These are phyloP conservation scores for Bellardia bayeri DNA, from an alignment of 2,888 invertebrate genomes.

Conservation along the genomic window DNA sequence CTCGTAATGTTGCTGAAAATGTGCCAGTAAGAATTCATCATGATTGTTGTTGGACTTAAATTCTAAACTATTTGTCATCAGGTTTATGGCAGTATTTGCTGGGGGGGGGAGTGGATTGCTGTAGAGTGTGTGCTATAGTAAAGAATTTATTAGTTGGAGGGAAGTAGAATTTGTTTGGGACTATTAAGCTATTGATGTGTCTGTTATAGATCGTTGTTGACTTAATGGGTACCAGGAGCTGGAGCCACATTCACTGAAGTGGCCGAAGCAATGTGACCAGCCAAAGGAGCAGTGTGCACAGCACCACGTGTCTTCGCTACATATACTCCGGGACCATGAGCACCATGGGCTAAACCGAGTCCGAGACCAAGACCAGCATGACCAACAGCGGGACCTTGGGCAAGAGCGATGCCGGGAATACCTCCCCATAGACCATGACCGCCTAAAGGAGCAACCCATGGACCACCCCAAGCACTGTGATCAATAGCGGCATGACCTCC, in stretches of 20 bases:
- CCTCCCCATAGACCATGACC: slow-evolving; percentile 78
- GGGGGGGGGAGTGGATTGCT: background rate
- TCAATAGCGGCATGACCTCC: slow-evolving; percentile 72
- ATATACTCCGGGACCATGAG: slow-evolving; percentile 74
- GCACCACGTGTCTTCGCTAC: slow-evolving; percentile 84
- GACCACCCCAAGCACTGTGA: slow-evolving; percentile 82
- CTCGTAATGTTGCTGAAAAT: slow-evolving; percentile 55
- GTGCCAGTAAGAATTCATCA: slow-evolving; percentile 71
- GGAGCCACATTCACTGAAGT: slow-evolving; percentile 80
- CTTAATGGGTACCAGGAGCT: slow-evolving; percentile 82
- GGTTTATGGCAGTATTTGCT: slow-evolving; percentile 11
- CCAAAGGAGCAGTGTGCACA: slow-evolving; percentile 82
- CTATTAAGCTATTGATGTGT: slow-evolving; percentile 30
- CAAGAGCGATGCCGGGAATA: slow-evolving; percentile 81
- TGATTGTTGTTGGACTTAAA: slow-evolving; percentile 76
- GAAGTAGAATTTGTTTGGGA: background rate
- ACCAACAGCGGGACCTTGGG: slow-evolving; percentile 78
- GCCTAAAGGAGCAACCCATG: slow-evolving; percentile 77
- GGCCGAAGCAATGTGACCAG: slow-evolving; percentile 76
- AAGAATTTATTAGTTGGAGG: slow-evolving; percentile 1
- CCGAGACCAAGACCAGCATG: slow-evolving; percentile 59
- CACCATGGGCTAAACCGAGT: slow-evolving; percentile 52
- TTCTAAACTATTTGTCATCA: slow-evolving; percentile 28
- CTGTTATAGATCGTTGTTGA: background rate
- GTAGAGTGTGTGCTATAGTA: slow-evolving; percentile 62